These are phyloP conservation scores for Cephus pygmeus DNA, from an alignment of 2,888 invertebrate genomes.

Conservation along the genomic window DNA sequence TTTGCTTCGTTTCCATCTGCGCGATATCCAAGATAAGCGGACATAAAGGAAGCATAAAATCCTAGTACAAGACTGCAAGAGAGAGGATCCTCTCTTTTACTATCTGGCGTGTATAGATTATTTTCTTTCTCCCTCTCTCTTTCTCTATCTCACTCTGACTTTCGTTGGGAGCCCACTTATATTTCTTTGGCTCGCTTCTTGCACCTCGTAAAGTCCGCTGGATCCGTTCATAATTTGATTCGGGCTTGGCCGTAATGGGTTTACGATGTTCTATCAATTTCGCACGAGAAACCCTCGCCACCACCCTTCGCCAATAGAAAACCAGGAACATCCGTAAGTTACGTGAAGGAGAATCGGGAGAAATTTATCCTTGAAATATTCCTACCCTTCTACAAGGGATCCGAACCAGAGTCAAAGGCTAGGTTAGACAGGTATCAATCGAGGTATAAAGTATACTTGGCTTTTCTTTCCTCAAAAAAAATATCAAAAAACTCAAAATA, in stretches of 20 bases:
- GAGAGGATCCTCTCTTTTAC: too few relatives aligned
- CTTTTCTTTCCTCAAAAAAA: not conserved
- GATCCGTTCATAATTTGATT: constrained; percentile 48
- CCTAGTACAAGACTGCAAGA: too few relatives aligned
- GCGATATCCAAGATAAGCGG: too few relatives aligned
- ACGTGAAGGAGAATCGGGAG: not conserved
- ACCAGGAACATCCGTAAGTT: not conserved
- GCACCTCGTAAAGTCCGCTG: constrained; percentile 36
- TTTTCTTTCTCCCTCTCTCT: not conserved
- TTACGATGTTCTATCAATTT: constrained; percentile 50
- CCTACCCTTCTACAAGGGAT: not conserved
- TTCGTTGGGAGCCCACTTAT: not conserved
- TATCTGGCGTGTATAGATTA: too few relatives aligned
- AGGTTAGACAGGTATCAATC: not conserved
- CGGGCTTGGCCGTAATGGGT: constrained; percentile 43
- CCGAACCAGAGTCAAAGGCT: not conserved
- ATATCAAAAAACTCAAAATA: not conserved
- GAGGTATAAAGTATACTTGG: not conserved
- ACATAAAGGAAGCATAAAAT: too few relatives aligned
- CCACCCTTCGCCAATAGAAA: not conserved
- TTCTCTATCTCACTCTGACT: not conserved
- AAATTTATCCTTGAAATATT: not conserved
- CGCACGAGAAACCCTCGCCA: constrained; percentile 13
- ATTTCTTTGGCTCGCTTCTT: constrained; percentile 15
- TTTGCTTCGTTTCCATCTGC: too few relatives aligned